Evolutionary conservation across 2,797 vertebrate genomes (phyloP).

Genomic region (Amblyraja radiata): DNA sequence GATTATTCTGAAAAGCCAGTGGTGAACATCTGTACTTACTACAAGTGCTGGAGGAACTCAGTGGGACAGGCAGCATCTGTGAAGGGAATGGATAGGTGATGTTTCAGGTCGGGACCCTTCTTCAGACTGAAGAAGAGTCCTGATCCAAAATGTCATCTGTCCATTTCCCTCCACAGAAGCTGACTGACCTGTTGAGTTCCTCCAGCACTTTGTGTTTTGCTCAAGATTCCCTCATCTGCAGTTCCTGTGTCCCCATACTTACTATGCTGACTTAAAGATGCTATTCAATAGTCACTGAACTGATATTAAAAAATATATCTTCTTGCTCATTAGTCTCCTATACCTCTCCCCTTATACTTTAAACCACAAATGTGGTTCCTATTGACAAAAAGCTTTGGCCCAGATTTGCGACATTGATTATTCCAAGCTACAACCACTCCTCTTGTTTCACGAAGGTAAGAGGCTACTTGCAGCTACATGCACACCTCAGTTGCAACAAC

Average conservation of each 20-base stretch:
- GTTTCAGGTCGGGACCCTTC: too few species aligned
- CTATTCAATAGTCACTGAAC: background rate
- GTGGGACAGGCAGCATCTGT: too few species aligned
- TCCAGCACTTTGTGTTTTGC: background rate
- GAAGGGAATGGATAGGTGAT: too few species aligned
- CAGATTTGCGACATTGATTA: background rate
- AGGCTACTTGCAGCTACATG: background rate
- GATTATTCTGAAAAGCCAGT: background rate
- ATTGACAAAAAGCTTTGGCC: background rate
- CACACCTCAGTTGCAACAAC: background rate
- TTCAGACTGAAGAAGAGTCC: too few species aligned
- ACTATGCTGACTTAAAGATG: background rate
- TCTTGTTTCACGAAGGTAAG: background rate
- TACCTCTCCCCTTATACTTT: background rate
- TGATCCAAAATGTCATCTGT: too few species aligned
- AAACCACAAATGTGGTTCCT: background rate
- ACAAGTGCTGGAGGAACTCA: too few species aligned
- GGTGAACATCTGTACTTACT: background rate
- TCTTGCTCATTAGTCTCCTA: background rate
- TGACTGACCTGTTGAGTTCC: too few species aligned
- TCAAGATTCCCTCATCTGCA: too few species aligned
- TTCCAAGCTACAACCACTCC: background rate
- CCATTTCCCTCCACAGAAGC: too few species aligned
- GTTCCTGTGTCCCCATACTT: background rate
- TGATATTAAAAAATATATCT: background rate